Evolutionary conservation across 2,888 invertebrate species (phyloP).

Genomic region (Xanthorhoe spadicearia): DNA sequence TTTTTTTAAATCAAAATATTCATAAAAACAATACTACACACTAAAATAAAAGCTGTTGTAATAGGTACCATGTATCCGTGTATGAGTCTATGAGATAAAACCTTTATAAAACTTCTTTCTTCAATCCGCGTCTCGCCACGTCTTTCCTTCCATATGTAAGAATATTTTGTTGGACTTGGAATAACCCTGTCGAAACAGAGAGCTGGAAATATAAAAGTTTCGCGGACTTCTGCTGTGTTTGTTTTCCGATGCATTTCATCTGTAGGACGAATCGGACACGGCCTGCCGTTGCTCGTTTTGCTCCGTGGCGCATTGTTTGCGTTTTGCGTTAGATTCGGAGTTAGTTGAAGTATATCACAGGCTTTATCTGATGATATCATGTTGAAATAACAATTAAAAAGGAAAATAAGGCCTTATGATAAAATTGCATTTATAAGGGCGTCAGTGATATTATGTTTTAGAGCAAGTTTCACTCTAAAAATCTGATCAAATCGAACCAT

Average conservation of each 20-base stretch:
- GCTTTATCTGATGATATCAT: background rate
- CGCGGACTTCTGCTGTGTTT: slow-evolving; percentile 55
- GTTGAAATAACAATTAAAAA: background rate
- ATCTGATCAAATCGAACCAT: slow-evolving; percentile 3
- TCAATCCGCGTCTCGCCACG: background rate
- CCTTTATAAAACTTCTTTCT: background rate
- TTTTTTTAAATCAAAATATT: too few species aligned
- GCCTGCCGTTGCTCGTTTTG: slow-evolving; percentile 36
- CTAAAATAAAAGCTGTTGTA: too few species aligned
- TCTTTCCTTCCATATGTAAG: slow-evolving; percentile 37
- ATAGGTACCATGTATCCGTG: too few species aligned
- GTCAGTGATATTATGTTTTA: background rate
- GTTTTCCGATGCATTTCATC: slow-evolving; percentile 63
- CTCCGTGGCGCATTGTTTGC: slow-evolving; percentile 10
- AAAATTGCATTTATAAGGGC: too few species aligned
- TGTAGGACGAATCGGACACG: slow-evolving; percentile 35
- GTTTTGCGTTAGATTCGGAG: background rate
- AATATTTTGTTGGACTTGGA: slow-evolving; percentile 66
- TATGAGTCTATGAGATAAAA: background rate
- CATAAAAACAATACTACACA: too few species aligned
- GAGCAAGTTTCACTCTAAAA: background rate
- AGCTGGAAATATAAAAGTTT: slow-evolving; percentile 80
- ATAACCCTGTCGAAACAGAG: slow-evolving; percentile 75
- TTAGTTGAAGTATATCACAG: background rate
- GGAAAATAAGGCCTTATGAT: too few species aligned